These are phyloP conservation scores for Natator depressus DNA, from an alignment of 2,113 vertebrate species.

Conservation along the genomic window DNA sequence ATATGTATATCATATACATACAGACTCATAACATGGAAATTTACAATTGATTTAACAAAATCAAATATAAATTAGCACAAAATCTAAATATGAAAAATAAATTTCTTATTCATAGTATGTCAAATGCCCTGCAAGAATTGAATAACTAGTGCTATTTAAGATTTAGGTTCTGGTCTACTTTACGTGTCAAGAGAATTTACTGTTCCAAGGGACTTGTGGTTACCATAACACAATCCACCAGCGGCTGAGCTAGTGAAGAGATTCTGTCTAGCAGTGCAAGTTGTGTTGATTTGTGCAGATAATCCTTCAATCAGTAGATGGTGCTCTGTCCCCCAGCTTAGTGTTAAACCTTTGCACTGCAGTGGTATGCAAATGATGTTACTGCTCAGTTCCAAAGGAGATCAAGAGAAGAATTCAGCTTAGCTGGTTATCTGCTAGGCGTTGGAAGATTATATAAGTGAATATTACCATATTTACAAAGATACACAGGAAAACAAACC, in stretches of 20 bases:
- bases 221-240: background rate
- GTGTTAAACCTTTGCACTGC: background rate
- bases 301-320: background rate
- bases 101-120: background rate
- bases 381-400: background rate
- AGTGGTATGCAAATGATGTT: background rate
- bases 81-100: background rate
- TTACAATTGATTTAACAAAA: background rate
- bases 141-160: background rate
- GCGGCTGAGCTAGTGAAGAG: background rate
- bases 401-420: background rate
- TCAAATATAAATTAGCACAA: background rate
- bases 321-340: background rate
- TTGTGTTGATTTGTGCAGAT: background rate
- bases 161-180: background rate
- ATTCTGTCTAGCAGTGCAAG: background rate
- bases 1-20: background rate
- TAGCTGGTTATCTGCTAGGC: background rate
- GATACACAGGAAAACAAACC: background rate
- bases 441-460: background rate
- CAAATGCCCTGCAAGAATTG: background rate
- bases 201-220: background rate
- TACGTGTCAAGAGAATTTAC: background rate
- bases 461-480: background rate
- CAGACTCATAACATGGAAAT: background rate